Conservation (phyloP, 2,113 vertebrate species). For the Osmerus eperlanus region DNA sequence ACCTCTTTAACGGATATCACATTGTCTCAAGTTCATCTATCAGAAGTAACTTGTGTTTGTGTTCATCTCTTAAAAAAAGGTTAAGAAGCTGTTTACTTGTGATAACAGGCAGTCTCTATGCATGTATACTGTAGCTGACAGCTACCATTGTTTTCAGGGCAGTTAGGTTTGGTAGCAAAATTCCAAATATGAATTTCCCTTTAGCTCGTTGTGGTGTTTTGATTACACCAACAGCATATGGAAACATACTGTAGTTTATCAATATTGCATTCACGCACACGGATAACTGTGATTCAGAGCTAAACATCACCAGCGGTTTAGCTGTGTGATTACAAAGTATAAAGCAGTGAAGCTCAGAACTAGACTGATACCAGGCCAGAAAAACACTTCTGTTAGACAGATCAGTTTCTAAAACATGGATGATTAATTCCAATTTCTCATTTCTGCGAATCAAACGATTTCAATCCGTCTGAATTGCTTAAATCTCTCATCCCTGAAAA, state of each 20-base stretch:
- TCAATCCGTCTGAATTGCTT: conserved; percentile 6
- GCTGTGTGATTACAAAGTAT: too few relatives aligned
- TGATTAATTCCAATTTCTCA: conserved; percentile 8
- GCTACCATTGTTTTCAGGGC: conserved; percentile 20
- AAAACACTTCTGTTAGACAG: neutral
- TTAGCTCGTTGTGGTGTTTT: too few relatives aligned
- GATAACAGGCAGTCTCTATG: conserved; percentile 33
- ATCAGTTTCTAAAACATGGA: conserved; percentile 1
- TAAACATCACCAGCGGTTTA: neutral
- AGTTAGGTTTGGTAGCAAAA: too few relatives aligned
- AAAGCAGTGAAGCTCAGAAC: too few relatives aligned
- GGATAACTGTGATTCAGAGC: neutral
- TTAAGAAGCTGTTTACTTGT: conserved; percentile 53
- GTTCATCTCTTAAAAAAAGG: conserved; percentile 52
- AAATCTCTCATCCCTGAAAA: conserved; percentile 7
- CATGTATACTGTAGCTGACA: neutral
- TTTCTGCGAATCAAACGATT: conserved; percentile 6
- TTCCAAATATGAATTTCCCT: neutral
- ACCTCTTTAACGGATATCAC: conserved; percentile 22
- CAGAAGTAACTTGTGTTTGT: conserved; percentile 51
- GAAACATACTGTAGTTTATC: too few relatives aligned
- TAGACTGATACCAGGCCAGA: neutral
- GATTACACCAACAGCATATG: too few relatives aligned
- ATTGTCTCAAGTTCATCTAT: conserved; percentile 42
- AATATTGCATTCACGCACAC: too few relatives aligned